Evolutionary conservation across 2,113 vertebrate species (phyloP), one percentile per base, ranked within the genome.

Genomic region (Dolichallabes microphthalmus): DNA sequence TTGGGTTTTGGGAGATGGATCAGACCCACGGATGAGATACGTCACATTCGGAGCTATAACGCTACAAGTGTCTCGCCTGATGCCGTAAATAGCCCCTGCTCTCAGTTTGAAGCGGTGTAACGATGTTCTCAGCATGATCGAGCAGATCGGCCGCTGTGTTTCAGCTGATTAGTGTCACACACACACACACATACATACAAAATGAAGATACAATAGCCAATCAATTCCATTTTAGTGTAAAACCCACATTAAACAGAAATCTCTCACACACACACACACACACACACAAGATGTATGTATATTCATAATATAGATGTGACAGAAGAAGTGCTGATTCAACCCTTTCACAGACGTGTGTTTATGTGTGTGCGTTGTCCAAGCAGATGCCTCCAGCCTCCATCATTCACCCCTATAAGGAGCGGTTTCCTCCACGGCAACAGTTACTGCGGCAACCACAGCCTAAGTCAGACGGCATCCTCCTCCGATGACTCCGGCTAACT

Each of bases 371-470:
- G 58, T 58, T 55, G 20, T 69, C 75, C 15, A 55, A 78, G 73
- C 60, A 68, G 69, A 83, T 80, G 69, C 80, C 75, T 80, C 61
- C 75, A 86, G 76, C 76, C 85, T 80, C 77, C 78, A 83, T 86
- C 85, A 76, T 53, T 82, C 87, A 58, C 85, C 81, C 81, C 52
- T 83, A 77, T 82, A 86, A 81, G 76, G 71, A 84, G 85, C 80
- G 78, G 69, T 60, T 68, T 84, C 82, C 85, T 86, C 76, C 85
- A 85, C 81, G 63, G 85, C 87, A 84, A 88, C 85, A 22, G 87
- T 88, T 88, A 80, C 87, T 86, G 83, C 13, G 85, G 87, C 77
- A 88, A 88, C 87, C 85, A 57, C 85, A 27, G 85, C 81, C 30
- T 12, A 82, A 82, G 81, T 73, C 81, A 82, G 86, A 60, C 83